phyloP scores from a whole-genome alignment of 2,888 invertebrate genomes.

The Axea sp. region DNA sequence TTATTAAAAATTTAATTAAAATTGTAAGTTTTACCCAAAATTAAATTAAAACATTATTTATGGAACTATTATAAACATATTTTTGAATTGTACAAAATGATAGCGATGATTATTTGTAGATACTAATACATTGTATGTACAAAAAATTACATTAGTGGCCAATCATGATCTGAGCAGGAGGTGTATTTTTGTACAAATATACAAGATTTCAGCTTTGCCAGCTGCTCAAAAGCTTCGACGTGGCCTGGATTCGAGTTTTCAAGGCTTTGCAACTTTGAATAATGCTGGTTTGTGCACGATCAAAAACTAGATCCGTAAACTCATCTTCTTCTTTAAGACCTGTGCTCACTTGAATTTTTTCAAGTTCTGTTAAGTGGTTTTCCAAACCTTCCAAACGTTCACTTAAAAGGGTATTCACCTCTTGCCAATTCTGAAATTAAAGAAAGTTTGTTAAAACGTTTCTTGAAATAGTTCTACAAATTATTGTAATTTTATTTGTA shows the following conservation, averaged over 20 bases:
- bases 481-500: too few relatives aligned
- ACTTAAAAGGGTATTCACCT: slow-evolving; percentile 69
- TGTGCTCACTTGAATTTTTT: slow-evolving; percentile 71
- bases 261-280: slow-evolving; percentile 73
- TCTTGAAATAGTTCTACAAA: too few relatives aligned
- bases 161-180: slow-evolving; percentile 59
- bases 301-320: slow-evolving; percentile 66
- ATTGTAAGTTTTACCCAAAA: too few relatives aligned
- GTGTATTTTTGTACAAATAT: slow-evolving; percentile 61
- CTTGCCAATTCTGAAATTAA: slow-evolving; percentile 74
- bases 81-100: background rate
- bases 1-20: too few relatives aligned
- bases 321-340: slow-evolving; percentile 68
- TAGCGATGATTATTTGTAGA: slow-evolving; percentile 37
- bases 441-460: too few relatives aligned
- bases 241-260: slow-evolving; percentile 72
- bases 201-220: slow-evolving; percentile 75
- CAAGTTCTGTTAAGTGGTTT: slow-evolving; percentile 69
- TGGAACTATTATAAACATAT: too few relatives aligned
- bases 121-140: slow-evolving; percentile 63
- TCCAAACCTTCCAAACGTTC: slow-evolving; percentile 72
- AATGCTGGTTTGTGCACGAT: slow-evolving; percentile 73
- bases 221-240: slow-evolving; percentile 72
- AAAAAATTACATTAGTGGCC: slow-evolving; percentile 63
- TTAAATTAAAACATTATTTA: too few relatives aligned